Evolutionary conservation across 2,888 invertebrate genomes (phyloP).

Genomic region (Yponomeuta plumbellus): DNA sequence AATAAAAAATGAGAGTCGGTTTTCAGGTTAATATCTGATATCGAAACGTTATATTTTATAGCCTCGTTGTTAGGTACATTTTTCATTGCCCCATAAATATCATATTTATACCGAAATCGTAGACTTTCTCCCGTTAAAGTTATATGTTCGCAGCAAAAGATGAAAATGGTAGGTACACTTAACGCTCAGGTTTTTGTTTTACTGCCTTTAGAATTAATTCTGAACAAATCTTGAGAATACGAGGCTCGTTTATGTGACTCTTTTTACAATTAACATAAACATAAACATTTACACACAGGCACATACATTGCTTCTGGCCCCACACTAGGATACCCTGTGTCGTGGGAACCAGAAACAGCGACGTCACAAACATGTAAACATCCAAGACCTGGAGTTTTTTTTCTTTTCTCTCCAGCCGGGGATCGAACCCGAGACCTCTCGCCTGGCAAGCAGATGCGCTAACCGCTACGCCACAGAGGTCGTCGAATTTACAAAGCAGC

Average conservation of each 20-base stretch:
- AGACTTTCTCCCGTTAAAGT: neutral
- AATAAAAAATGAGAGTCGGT: constrained; percentile 27
- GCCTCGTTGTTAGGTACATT: neutral
- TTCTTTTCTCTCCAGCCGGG: too few species aligned
- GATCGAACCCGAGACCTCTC: too few species aligned
- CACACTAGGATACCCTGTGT: too few species aligned
- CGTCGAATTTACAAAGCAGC: too few species aligned
- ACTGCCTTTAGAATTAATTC: neutral
- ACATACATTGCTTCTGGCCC: too few species aligned
- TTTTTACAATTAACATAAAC: too few species aligned
- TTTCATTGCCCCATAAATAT: constrained; percentile 6
- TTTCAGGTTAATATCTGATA: neutral
- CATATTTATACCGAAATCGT: neutral
- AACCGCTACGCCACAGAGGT: too few species aligned
- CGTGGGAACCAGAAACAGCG: too few species aligned
- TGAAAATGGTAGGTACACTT: neutral
- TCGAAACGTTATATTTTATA: constrained; percentile 16
- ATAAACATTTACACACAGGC: too few species aligned
- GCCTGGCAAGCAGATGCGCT: too few species aligned
- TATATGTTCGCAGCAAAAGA: neutral
- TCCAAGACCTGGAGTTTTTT: too few species aligned
- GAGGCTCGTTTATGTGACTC: neutral
- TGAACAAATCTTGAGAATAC: neutral
- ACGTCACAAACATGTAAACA: too few species aligned
- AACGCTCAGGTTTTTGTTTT: constrained; percentile 1